Conservation (phyloP, 2,797 vertebrate genomes). For the Diceros bicornis region DNA sequence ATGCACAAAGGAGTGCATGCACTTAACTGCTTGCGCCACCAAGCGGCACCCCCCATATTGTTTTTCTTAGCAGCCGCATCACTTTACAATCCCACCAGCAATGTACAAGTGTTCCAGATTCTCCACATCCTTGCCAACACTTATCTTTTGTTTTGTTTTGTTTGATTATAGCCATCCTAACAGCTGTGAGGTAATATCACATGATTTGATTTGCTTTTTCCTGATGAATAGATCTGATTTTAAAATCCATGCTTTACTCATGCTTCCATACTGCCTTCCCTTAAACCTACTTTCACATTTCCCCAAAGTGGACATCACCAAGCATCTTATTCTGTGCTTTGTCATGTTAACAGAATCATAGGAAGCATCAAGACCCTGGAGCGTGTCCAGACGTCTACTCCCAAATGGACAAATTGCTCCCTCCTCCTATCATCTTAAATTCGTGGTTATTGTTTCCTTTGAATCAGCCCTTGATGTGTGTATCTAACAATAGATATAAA, state of each 20-base stretch:
- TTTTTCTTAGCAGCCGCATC: not conserved
- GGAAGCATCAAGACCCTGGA: not conserved
- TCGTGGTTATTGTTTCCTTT: not conserved
- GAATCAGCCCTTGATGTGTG: not conserved
- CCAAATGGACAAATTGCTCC: not conserved
- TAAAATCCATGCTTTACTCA: not conserved
- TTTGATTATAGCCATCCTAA: not conserved
- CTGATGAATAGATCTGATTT: not conserved
- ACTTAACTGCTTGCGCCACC: no score
- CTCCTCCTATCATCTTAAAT: not conserved
- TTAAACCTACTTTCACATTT: not conserved
- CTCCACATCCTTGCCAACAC: not conserved
- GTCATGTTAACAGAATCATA: not conserved
- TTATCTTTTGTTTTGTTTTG: not conserved
- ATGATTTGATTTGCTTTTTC: not conserved
- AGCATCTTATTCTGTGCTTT: not conserved
- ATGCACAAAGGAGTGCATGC: no score
- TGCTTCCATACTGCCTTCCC: not conserved
- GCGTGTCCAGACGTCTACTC: not conserved
- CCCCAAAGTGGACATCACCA: not conserved
- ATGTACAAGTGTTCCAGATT: not conserved
- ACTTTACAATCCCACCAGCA: not conserved
- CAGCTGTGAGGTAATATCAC: not conserved
- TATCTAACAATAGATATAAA: not conserved
- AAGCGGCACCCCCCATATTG: not conserved